Evolutionary conservation across 2,113 vertebrate species (phyloP).

Genomic region (Hiodon tergisus): DNA sequence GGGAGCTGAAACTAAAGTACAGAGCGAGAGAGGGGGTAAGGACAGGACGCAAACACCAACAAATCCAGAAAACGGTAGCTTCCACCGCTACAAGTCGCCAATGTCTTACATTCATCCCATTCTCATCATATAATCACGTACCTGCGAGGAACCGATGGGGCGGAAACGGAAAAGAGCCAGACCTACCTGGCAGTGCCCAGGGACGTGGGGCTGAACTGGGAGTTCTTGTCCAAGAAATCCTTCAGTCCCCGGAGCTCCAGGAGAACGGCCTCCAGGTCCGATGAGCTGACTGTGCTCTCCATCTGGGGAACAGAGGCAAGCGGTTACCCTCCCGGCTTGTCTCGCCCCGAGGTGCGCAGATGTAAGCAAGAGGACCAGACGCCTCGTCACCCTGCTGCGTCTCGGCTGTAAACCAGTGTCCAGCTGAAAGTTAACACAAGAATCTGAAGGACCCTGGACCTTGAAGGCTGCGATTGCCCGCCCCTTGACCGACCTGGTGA

Average conservation of each 20-base stretch:
- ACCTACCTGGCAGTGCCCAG: slow-evolving; percentile 80
- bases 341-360: too few relatives aligned
- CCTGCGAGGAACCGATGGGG: background rate
- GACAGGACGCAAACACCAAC: background rate
- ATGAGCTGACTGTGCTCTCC: slow-evolving; percentile 79
- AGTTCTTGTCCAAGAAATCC: slow-evolving; percentile 92
- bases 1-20: slow-evolving; percentile 67
- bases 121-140: background rate
- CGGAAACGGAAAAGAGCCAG: background rate
- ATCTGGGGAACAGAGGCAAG: slow-evolving; percentile 56
- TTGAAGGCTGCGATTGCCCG: too few relatives aligned
- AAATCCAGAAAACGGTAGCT: background rate
- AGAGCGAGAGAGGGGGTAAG: background rate
- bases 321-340: too few relatives aligned
- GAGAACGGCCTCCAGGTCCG: slow-evolving; percentile 73
- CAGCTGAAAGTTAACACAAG: too few relatives aligned
- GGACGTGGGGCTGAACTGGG: slow-evolving; percentile 82
- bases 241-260: slow-evolving; percentile 79
- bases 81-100: too few relatives aligned
- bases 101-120: too few relatives aligned
- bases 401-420: too few relatives aligned
- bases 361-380: too few relatives aligned
- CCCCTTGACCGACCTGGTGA: too few relatives aligned
- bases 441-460: too few relatives aligned
- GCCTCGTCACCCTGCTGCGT: too few relatives aligned